Conservation (phyloP, 2,797 vertebrate species). For the Galaxias olidus region DNA sequence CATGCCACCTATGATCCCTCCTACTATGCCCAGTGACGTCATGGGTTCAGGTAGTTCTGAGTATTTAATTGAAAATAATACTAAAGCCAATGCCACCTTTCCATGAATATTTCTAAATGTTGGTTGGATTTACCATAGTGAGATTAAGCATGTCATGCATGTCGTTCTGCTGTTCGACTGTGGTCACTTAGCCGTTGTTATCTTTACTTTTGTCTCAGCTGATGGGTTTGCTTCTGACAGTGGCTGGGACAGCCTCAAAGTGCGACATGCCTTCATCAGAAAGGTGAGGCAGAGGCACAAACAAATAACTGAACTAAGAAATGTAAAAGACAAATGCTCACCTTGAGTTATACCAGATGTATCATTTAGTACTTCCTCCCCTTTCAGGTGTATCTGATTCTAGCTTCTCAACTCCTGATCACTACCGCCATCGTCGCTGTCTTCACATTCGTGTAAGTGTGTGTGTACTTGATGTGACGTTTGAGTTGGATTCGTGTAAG, state of each 20-base stretch:
- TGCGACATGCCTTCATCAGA: constrained; percentile 1
- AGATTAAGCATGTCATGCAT: neutral
- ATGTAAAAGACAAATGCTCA: neutral
- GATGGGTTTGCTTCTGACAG: neutral
- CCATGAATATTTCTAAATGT: neutral
- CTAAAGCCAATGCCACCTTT: neutral
- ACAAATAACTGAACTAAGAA: too few species aligned
- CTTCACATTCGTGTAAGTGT: constrained; percentile 92
- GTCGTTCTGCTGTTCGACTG: neutral
- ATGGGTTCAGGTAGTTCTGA: neutral
- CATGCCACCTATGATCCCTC: neutral
- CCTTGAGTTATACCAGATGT: too few species aligned
- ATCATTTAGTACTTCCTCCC: constrained; percentile 1
- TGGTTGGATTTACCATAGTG: neutral
- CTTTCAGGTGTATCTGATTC: constrained; percentile 88
- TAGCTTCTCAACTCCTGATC: constrained; percentile 86
- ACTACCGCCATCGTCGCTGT: constrained; percentile 85
- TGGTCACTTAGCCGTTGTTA: neutral
- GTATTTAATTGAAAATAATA: too few species aligned
- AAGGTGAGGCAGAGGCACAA: neutral
- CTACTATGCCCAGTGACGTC: neutral
- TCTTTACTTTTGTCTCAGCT: neutral
- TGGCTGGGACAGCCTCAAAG: constrained; percentile 4
- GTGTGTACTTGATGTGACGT: neutral
- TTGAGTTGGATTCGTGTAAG: neutral